Evolutionary conservation across 2,113 vertebrate species (phyloP), one percentile per base, ranked within the genome.

Genomic region (Spea bombifrons): DNA sequence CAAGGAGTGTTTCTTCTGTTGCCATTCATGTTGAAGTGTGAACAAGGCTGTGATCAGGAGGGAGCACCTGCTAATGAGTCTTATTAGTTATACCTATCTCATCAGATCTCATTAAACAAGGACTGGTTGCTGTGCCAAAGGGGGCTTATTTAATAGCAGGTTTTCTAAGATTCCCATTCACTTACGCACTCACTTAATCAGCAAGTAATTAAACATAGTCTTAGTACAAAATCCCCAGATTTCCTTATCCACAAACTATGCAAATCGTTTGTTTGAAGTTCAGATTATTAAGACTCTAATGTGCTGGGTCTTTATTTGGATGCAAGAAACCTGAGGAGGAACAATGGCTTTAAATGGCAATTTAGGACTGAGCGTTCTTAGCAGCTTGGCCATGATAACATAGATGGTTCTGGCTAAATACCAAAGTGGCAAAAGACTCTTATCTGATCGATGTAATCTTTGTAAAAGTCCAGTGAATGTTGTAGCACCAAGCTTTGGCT

Each of bases 231-330:
- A 48, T 76, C 75, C 43, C 7, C 4, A 16, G 65, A 66, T 16
- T 76, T 68, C 44, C 66, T 68, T 13, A 15, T 64, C 44, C 50
- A 59, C 66, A 68, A 44, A 61, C 66, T 7, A 10, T 66, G 70
- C 61, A 76, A 76, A 50, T 66, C 66, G 48, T 70, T 76, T 76
- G 66, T 76, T 69, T 76, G 50, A 70, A 59, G 66, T 66, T 48
- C 44, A 70, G 66, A 67, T 76, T 76, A 76, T 68, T 69, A 61
- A 13, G 6, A 45, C 75, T 70, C 5, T 76, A 76, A 76, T 76
- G 66, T 76, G 65, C 75, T 61, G 55, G 8, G 4, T 59, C 9
- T 13, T 59, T 59, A 13, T 59, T 59, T 4, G 55, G 15, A 59
- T 13, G 55, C 55, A 13, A 59, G 55, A 13, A 13, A 30, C 30